Evolutionary conservation across 2,797 vertebrate species (phyloP).

Genomic region (Eurystomus glaucurus): DNA sequence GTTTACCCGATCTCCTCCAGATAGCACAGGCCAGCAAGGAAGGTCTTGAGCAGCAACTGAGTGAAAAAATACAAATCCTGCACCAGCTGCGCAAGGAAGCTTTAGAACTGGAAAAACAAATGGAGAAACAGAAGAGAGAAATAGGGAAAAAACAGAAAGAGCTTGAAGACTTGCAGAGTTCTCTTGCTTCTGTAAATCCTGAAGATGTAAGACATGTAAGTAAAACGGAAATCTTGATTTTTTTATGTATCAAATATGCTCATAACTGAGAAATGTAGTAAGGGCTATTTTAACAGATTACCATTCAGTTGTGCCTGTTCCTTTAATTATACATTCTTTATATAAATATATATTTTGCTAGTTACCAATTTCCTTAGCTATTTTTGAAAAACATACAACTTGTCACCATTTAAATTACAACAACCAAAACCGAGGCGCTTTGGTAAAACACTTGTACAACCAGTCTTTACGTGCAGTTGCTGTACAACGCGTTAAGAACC

Average conservation of each 20-base stretch:
- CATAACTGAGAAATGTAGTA: not conserved
- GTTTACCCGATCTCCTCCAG: slow-evolving; percentile 60
- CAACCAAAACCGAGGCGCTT: not conserved
- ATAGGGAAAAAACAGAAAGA: slow-evolving; percentile 80
- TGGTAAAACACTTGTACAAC: not conserved
- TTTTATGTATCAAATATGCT: fast-evolving
- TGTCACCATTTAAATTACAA: not conserved
- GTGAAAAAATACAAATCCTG: slow-evolving; percentile 81
- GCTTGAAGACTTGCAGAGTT: slow-evolving; percentile 78
- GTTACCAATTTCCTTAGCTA: not conserved
- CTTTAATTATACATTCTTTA: not conserved
- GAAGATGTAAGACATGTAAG: slow-evolving; percentile 86
- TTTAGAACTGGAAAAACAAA: slow-evolving; percentile 83
- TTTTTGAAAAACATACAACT: not conserved
- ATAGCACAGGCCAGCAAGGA: slow-evolving; percentile 84
- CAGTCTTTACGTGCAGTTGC: not conserved
- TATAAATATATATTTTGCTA: not conserved
- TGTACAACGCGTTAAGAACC: fast-evolving
- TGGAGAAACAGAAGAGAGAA: slow-evolving; percentile 83
- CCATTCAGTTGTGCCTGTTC: not conserved
- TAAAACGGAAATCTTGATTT: not conserved
- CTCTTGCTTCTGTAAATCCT: slow-evolving; percentile 76
- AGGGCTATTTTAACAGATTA: not conserved
- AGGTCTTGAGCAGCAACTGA: slow-evolving; percentile 81
- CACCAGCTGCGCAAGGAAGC: slow-evolving; percentile 81